Evolutionary conservation across 2,888 invertebrate species (phyloP), one percentile per base, ranked within the genome.

Genomic region (Campoletis raptor): DNA sequence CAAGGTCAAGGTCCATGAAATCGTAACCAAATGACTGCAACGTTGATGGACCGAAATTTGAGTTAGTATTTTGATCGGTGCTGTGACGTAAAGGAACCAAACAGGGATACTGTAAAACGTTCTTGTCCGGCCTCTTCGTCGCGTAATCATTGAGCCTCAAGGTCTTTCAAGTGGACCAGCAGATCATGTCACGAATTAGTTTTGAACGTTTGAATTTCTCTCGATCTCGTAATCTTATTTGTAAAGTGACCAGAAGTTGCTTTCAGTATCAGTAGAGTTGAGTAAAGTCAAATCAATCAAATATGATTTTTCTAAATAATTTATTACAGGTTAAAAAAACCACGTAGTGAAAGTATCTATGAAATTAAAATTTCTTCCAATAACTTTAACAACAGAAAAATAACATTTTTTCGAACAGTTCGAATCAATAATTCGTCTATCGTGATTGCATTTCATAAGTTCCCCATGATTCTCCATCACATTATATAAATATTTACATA

Each of bases 61-160:
- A 70, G 70, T 70, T 30, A 18, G 45, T 30, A 70, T 70, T 45
- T 70, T 70, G 45, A 70, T 70, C 70, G 70, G 48, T 30, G 70
- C 45, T 45, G 8, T 48, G 24, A 48, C 70, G 70, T 70, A 18
- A 24, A 61, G 30, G 57, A 30, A 61, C 57, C 57, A 30, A 61
- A 48, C 48, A 70, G 70, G 30, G 18, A 69, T 45, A 48, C 8
- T 70, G 42, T 21, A 18, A 70, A 45, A 30, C 70, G 70, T 48
- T 45, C 18, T 70, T 70, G 45, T 48, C 24, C 10, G 24, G 24
- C 48, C 18, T 24, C 45, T 30, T 30, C 18, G 8, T 48, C 70
- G 30, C 70, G 45, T 30, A 40, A 70, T 70, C 70, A 18, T 48
- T 48, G 15, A n/a, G 42, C 48, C 42, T 48, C 48, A 45, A 70